Percentiles rank a stretch among this genome's conserved stretches.
phyloP scores from a whole-genome alignment of 2,797 vertebrate genomes.

The Triplophysa bombifrons region DNA sequence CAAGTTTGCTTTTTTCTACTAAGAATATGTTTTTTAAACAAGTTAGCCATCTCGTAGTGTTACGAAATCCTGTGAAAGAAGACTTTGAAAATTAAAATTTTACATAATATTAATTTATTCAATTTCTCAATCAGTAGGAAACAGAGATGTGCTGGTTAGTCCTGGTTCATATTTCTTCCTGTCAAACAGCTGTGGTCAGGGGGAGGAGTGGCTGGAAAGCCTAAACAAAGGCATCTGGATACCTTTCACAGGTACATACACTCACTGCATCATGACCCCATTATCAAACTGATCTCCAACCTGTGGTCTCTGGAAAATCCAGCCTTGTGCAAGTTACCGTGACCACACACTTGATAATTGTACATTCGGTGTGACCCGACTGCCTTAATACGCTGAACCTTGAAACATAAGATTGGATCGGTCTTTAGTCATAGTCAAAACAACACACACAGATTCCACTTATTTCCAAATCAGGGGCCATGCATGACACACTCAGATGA shows the following conservation, averaged over 20 bases:
- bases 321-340: neutral
- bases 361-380: neutral
- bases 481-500: slow-evolving; percentile 32
- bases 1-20: too few relatives aligned
- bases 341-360: neutral
- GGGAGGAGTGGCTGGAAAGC: slow-evolving; percentile 81
- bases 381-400: slow-evolving; percentile 1
- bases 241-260: slow-evolving; percentile 77
- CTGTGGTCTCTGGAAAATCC: slow-evolving; percentile 33
- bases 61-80: too few relatives aligned
- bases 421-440: slow-evolving; percentile 26
- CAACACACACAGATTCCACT: slow-evolving; percentile 33
- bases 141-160: slow-evolving; percentile 79
- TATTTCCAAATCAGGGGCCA: slow-evolving; percentile 37
- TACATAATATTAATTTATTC: too few relatives aligned
- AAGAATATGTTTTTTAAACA: too few relatives aligned
- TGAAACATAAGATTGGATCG: slow-evolving; percentile 18
- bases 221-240: slow-evolving; percentile 82
- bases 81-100: too few relatives aligned
- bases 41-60: too few relatives aligned
- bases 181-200: slow-evolving; percentile 80
- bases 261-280: neutral
- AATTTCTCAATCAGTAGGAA: slow-evolving; percentile 64
- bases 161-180: slow-evolving; percentile 82
- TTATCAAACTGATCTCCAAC: neutral